Conservation (phyloP, 64 coral and sea anemone species). For the Astreopora myriophthalma region DNA sequence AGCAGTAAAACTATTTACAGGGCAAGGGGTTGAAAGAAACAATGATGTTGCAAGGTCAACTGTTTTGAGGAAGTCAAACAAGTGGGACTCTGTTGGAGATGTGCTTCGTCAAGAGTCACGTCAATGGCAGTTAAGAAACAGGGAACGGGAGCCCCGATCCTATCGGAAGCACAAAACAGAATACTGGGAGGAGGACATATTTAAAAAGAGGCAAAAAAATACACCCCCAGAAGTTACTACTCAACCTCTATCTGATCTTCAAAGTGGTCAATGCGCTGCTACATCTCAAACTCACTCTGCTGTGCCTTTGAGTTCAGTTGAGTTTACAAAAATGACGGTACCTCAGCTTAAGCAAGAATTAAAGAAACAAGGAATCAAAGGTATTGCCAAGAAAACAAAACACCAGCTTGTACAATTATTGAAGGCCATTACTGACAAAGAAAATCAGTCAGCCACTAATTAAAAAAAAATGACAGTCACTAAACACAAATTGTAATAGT, state of each 20-base stretch:
- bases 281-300: not conserved
- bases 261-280: not conserved
- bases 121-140: not conserved
- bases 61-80: conserved; percentile 46
- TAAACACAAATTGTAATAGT: not conserved
- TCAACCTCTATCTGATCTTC: not conserved
- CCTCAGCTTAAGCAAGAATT: conserved; percentile 43
- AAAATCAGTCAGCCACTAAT: not conserved
- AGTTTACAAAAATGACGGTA: conserved; percentile 23
- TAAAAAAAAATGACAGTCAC: not conserved
- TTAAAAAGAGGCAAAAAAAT: not conserved
- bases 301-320: not conserved
- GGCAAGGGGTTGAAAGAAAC: conserved; percentile 43
- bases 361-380: conserved; percentile 8
- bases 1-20: conserved; percentile 26
- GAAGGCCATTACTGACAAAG: not conserved
- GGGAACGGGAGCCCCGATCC: not conserved
- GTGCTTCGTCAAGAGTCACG: conserved; percentile 10
- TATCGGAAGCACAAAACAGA: conserved; percentile 5
- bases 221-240: not conserved
- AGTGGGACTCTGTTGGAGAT: conserved; percentile 48
- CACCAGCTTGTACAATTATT: conserved; percentile 27
- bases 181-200: conserved; percentile 49
- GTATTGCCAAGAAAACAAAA: conserved; percentile 29
- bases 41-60: conserved; percentile 5